A percentile compares a stretch with the other conserved stretches of the same genome.
These are phyloP conservation scores for Eubucco bourcierii DNA, from an alignment of 2,113 vertebrate species.

Conservation along the genomic window DNA sequence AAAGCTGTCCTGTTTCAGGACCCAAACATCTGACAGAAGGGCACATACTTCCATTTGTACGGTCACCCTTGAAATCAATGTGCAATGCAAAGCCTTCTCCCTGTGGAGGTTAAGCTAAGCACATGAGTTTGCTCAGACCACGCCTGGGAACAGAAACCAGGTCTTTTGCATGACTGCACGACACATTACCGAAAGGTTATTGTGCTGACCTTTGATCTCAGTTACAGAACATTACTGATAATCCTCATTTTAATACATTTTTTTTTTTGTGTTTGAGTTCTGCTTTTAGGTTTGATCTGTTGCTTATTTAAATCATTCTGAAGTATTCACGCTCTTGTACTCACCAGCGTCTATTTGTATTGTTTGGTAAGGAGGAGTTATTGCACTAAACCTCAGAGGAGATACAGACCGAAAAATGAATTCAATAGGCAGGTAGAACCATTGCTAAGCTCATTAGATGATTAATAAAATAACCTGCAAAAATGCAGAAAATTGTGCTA, in stretches of 20 bases:
- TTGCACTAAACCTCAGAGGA: background rate
- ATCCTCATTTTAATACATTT: background rate
- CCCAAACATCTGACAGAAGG: background rate
- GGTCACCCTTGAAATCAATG: background rate
- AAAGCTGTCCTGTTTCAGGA: background rate
- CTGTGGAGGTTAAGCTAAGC: background rate
- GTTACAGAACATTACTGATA: constrained; percentile 2
- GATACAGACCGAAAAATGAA: background rate
- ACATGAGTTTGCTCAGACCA: background rate
- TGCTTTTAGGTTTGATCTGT: background rate
- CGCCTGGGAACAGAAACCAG: constrained; percentile 34
- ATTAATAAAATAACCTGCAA: background rate
- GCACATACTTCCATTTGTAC: background rate
- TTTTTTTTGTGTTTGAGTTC: background rate
- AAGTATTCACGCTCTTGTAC: background rate
- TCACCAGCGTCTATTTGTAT: background rate
- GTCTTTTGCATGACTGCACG: constrained; percentile 28
- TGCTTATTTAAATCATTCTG: background rate
- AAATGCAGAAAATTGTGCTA: background rate
- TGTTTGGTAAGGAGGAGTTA: background rate
- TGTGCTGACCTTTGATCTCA: background rate
- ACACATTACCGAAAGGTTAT: background rate
- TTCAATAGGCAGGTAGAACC: background rate
- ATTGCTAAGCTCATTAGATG: background rate
- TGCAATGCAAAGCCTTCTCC: background rate